These are phyloP conservation scores for Tetramorium simillimum DNA, from an alignment of 1,140 invertebrate species.

Conservation along the genomic window DNA sequence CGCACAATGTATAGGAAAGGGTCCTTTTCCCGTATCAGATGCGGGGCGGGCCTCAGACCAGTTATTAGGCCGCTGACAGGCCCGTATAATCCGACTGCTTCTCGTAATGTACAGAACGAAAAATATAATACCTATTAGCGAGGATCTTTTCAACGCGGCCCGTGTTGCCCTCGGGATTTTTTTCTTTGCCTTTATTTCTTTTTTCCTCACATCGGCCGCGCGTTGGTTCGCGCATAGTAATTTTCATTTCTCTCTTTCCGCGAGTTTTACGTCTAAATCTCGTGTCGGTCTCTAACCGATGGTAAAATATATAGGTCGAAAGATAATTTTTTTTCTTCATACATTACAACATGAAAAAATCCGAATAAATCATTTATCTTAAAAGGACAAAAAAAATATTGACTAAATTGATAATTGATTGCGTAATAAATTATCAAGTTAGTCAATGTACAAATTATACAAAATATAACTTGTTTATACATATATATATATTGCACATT, in stretches of 20 bases:
- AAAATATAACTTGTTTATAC: background rate
- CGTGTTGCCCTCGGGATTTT: conserved; percentile 47
- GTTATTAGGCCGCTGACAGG: conserved; percentile 82
- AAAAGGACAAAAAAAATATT: background rate
- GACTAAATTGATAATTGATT: background rate
- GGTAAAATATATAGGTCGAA: background rate
- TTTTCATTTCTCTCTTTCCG: conserved; percentile 15
- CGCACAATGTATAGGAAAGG: conserved; percentile 77
- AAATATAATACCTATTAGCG: conserved; percentile 81
- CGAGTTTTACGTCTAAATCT: background rate
- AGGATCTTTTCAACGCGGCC: conserved; percentile 74
- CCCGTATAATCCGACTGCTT: conserved; percentile 78
- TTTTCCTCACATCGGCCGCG: conserved; percentile 22
- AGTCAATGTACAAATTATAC: no score
- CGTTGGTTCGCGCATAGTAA: conserved; percentile 29
- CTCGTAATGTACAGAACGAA: conserved; percentile 63
- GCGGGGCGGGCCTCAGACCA: conserved; percentile 73
- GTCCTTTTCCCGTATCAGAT: conserved; percentile 78
- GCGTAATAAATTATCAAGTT: no score
- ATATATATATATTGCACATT: background rate
- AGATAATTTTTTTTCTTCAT: background rate
- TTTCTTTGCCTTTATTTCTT: conserved; percentile 61
- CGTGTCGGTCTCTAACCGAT: background rate
- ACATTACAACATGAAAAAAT: background rate
- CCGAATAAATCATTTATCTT: background rate